Evolutionary conservation across 2,797 vertebrate genomes (phyloP), one percentile per base, ranked within the genome.

Genomic region (Pangasius larnaudii): DNA sequence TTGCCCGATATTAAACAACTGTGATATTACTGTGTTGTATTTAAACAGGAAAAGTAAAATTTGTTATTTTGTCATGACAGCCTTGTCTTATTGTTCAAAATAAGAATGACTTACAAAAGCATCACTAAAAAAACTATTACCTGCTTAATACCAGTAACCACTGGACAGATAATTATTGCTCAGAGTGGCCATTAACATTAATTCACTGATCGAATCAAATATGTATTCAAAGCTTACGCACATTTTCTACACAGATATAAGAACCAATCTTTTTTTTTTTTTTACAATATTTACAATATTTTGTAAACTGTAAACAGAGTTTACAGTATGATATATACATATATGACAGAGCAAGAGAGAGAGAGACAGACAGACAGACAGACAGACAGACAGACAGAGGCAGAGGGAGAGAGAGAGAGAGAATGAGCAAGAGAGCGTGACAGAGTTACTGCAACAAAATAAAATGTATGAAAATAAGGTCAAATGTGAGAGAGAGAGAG

Each of bases 201-300:
- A 18, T 9, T 19, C 46, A 19, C n/a, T 27, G 39, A 74, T 24
- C 24, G 9, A 46, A 24, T 74, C 39, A 72, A 72, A 74, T 74
- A 13, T 74, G 24, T 46, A 27, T 49, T 8, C 7, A 78, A 53
- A 51, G 33, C 72, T 51, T 49, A n/a, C 30, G n/a, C 2, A 75
- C 74, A 75, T 75, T 75, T 75, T n/a, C 24, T 75, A 77, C 5
- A 46, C 72, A n/a, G 74, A 51, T 77, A 51, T 30, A 51, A 42
- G 11, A 49, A 33, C 27, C n/a, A 51, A 77, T 39, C 33, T 46
- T 46, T 8, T 53, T 78, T 77, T 78, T 53, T 77, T 77, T 78
- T 77, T 78, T 53, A 77, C 46, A 77, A 51, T 77, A 77, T 53
- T 33, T 78, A 53, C 16, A 78, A 53, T 33, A 18, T 2, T 51